Percentiles rank a stretch among this genome's conserved stretches.
Evolutionary conservation across 2,113 vertebrate species (phyloP).

Genomic region (Drymodes brunneopygia): DNA sequence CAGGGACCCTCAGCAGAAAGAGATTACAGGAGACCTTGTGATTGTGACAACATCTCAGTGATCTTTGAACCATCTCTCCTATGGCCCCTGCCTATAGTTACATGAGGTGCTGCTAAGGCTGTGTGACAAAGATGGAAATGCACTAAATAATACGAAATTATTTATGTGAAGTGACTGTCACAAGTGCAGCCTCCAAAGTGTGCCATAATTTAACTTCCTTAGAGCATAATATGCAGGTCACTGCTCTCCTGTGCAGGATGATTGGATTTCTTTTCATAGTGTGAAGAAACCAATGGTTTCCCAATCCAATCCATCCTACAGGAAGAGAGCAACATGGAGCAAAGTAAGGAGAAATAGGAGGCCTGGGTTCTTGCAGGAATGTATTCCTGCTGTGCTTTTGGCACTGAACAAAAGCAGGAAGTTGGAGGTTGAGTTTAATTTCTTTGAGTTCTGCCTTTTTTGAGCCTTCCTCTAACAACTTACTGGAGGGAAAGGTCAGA

Average conservation of each 20-base stretch:
- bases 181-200: neutral
- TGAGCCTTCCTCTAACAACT: neutral
- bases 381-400: neutral
- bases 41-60: neutral
- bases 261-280: neutral
- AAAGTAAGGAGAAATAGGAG: neutral
- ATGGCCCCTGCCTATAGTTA: neutral
- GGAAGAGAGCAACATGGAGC: neutral
- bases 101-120: neutral
- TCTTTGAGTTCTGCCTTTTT: neutral
- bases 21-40: neutral
- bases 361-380: neutral
- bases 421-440: neutral
- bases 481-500: neutral
- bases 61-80: neutral
- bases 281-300: neutral
- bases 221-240: fast-evolving
- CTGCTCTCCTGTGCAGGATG: neutral
- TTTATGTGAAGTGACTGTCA: neutral
- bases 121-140: neutral
- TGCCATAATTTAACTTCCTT: neutral
- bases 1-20: neutral
- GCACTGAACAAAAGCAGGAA: slow-evolving; percentile 37
- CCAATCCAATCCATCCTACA: neutral
- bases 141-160: neutral